Conservation (phyloP, 2,797 vertebrate species). For the Jordanella pulchra region DNA sequence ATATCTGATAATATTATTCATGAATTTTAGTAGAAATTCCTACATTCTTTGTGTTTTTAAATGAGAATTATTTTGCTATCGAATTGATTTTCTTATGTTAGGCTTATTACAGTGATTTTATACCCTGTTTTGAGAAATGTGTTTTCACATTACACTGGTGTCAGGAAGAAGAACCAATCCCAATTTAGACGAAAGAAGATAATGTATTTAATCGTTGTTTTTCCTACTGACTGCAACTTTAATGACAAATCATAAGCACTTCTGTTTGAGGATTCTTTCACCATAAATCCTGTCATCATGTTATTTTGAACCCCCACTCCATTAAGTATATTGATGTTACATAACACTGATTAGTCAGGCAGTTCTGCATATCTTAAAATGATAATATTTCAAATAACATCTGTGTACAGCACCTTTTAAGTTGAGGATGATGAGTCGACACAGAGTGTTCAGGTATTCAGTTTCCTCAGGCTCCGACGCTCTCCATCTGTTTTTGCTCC, state of each 20-base stretch:
- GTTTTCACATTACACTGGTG: too few relatives aligned
- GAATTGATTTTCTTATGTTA: neutral
- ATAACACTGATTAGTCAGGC: constrained; percentile 20
- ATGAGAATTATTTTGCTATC: too few relatives aligned
- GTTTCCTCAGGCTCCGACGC: constrained; percentile 18
- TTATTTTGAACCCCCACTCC: constrained; percentile 15
- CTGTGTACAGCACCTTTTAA: constrained; percentile 28
- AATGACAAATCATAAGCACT: neutral
- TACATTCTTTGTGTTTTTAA: neutral
- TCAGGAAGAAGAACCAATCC: neutral
- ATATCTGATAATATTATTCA: neutral
- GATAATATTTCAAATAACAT: constrained; percentile 26
- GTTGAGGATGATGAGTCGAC: neutral
- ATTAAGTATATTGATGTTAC: constrained; percentile 15
- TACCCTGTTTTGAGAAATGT: neutral
- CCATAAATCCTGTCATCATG: constrained; percentile 2
- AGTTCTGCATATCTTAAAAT: constrained; percentile 28
- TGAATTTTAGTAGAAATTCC: neutral
- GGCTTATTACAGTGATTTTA: neutral
- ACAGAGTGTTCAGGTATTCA: constrained; percentile 22
- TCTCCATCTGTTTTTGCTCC: constrained; percentile 61
- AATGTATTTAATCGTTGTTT: neutral
- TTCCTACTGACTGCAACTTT: neutral
- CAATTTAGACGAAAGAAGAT: neutral
- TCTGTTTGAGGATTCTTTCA: neutral